Base-by-base conservation (phyloP, 2,113 vertebrate species). In the Trochalopteron elliotii region DNA sequence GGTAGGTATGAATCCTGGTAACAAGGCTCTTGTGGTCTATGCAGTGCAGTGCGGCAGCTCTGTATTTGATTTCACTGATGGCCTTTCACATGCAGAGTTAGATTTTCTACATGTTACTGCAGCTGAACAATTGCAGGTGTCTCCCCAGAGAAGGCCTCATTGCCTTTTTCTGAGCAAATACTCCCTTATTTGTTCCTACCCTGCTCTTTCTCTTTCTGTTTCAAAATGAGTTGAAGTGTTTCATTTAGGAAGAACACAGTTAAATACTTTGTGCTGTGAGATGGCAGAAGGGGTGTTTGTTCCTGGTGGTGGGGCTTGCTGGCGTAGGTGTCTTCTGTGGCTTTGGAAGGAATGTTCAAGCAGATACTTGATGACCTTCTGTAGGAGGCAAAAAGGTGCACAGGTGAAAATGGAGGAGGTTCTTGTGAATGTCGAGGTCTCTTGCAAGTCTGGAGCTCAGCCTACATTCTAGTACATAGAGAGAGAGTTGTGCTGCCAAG, bases 401-500 rank as follows among this genome's bases (percentile, higher is more conserved):
- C 8, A 24, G 80, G 83, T 94, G 90, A 93, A 83, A 90, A 94
- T 68, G 88, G 90, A 90, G 94, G 88, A 94, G 92, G 88, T 93
- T 96, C 90, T 92, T 88, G 83, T 68, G 79, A 93, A 90, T 33
- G 83, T 59, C 1, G 5, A 93, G 72, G 79, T 95, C 61, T 87
- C 45, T 89, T 61, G 57, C 60, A 87, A 84, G 80, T n/a, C 75
- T 95, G 85, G 67, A 95, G 68, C 76, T 83, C 83, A 88, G 87
- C 90, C 85, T 74, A 59, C 23, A 1, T 90, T 93, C 49, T 31
- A 3, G 2, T 56, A 67, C 27, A 7, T 5, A 64, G 70, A 19
- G 42, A 77, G 42, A 55, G 57, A 72, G 42, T 33, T 45, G 33
- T 3, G 1, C 64, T 92, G 83, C 83, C 90, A 87, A 60, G 64